These are phyloP conservation scores for Pantherophis vulpinus DNA, from an alignment of 2,797 vertebrate genomes.

Conservation along the genomic window DNA sequence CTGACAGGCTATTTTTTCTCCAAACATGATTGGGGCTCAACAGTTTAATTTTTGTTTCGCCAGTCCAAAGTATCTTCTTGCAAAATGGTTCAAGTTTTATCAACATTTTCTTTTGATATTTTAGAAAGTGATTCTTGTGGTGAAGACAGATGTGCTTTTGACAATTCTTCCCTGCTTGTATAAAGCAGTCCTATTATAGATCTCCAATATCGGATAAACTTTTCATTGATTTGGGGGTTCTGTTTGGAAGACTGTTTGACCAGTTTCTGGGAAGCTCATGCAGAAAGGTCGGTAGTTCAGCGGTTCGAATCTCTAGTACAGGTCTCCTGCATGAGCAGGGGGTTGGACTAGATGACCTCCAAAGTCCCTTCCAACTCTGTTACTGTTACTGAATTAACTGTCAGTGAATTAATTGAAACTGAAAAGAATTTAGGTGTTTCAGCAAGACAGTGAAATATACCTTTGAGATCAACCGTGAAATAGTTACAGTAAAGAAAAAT, in stretches of 20 bases:
- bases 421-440: background rate
- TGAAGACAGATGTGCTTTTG: background rate
- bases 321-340: too few species aligned
- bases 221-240: background rate
- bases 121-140: background rate
- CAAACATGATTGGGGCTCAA: background rate
- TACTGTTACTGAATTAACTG: background rate
- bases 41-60: background rate
- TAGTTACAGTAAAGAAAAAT: background rate
- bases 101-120: background rate
- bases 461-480: background rate
- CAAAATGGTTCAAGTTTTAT: background rate
- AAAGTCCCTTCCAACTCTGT: too few species aligned
- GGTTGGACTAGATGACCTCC: too few species aligned
- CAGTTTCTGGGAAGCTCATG: background rate
- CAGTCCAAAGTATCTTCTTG: background rate
- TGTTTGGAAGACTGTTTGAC: background rate
- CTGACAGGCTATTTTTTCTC: background rate
- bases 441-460: background rate
- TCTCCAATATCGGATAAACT: background rate
- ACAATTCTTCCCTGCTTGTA: background rate
- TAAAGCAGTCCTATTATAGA: background rate
- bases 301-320: too few species aligned
- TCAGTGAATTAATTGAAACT: background rate
- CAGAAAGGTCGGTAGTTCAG: too few species aligned